Base-by-base conservation (phyloP, 92 coral and sea anemone species). In the Actinernus sp. region DNA sequence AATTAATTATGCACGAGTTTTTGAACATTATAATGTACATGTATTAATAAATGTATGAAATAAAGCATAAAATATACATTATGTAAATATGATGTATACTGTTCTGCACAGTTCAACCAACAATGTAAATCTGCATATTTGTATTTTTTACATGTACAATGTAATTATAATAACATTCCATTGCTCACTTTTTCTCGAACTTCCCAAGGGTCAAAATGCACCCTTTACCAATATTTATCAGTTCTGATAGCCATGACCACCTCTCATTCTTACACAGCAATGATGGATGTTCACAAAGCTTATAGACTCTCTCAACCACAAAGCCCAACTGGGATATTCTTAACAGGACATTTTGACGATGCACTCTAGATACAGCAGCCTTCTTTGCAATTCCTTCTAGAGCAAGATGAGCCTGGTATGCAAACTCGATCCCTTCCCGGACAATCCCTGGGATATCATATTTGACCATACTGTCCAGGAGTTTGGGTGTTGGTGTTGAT, bases 301-400 rank as follows among this genome's bases (percentile, higher is more conserved):
- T 74, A 33, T 86, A 78, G n/a, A 86, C 25, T 24, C 85, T 45
- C 27, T 78, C 88, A 0, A 53, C 61, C 26, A 93, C 76, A 71
- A 90, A 93, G 14, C 63, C 33, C 24, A 93, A 60, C 49, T 79
- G 81, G 9, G 55, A 46, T 63, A 93, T 57, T 74, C 66, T 23
- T 47, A 52, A 53, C 47, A 41, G 27, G 48, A 43, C 78, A 21
- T 71, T 62, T 24, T 58, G 30, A 26, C 77, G 46, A 13, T 76
- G 34, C 34, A 55, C 63, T 55, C 24, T 68, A 4, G 63, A 56
- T 23, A 89, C 52, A 34, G 88, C 87, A 31, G 89, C 65, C 46
- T 68, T 49, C 36, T 80, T 77, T 6, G 97, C 98, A 24, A 78
- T 29, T 11, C 96, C 96, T 61, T 90, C 98, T 38, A 90, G 16